Evolutionary conservation across 1,140 invertebrate genomes (phyloP), one percentile per base, ranked within the genome.

Genomic region (Bombus pyrosoma): DNA sequence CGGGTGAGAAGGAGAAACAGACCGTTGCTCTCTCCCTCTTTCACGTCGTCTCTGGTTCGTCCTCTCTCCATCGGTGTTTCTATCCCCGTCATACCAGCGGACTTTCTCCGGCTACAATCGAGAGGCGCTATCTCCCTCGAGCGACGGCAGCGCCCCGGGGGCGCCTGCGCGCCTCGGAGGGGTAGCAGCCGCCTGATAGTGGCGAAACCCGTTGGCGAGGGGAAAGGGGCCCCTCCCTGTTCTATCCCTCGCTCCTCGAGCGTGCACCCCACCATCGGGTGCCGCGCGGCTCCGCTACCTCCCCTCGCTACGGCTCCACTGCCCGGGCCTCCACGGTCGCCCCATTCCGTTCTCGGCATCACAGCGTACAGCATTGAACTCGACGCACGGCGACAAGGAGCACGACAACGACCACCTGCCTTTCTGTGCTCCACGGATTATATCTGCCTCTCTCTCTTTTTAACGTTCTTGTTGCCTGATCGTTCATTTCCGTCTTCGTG

Each of bases 321-420:
- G 95, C 95, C 94, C 95, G 94, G 94, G 95, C 93, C 93, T 93
- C 92, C 93, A 94, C 95, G 93, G 91, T 93, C 92, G 93, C 93
- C 93, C 94, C 95, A 95, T 95, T 95, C 94, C 94, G 94, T 95
- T 95, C 94, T 95, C 93, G 94, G 93, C 94, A 88, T 92, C 93
- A 95, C 92, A 95, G 91, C 94, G 94, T 93, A 93, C 90, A 95
- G 91, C 94, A 94, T 93, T 93, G 88, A 91, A 90, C 81, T 87
- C 89, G 91, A 90, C 86, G 89, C 83, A 89, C 89, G 79, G 83
- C 85, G 85, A 91, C 90, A 86, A 90, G 82, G 81, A 90, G 89
- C 88, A 86, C 90, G 86, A 92, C 90, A 81, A 91, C 90, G 92
- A 92, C 93, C 91, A 92, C 92, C 91, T 92, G 92, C 91, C 91